Conservation (phyloP, 2,113 vertebrate species). For the Climacteris rufus region DNA sequence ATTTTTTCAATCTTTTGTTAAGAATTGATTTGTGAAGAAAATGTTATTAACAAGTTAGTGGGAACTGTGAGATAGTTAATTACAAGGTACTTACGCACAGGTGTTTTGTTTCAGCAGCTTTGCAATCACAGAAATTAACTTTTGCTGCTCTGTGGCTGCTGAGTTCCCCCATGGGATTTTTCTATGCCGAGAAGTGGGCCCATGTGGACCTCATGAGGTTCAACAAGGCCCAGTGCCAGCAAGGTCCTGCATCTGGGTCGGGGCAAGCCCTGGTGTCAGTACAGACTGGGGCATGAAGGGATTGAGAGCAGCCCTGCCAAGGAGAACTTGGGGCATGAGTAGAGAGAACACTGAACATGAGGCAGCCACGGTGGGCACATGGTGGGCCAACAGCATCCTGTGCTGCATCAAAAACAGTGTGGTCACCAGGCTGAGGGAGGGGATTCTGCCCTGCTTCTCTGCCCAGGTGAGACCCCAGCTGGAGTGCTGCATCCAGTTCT, state of each 20-base stretch:
- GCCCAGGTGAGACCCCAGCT: background rate
- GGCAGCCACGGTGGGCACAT: fast-evolving
- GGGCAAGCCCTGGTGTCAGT: too few relatives aligned
- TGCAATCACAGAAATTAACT: background rate
- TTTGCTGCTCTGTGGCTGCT: background rate
- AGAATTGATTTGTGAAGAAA: background rate
- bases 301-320: background rate
- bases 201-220: background rate
- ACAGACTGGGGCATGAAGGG: background rate
- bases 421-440: background rate
- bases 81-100: background rate
- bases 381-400: background rate
- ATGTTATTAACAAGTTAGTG: background rate
- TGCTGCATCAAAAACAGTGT: background rate
- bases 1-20: background rate
- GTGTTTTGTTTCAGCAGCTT: background rate
- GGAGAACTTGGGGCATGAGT: too few relatives aligned
- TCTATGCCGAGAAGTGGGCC: background rate
- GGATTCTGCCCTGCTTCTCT: background rate
- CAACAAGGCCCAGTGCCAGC: background rate
- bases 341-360: background rate
- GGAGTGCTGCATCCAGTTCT: background rate
- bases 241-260: background rate
- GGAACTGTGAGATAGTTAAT: background rate
- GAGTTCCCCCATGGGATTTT: background rate